Base-by-base conservation (phyloP, 2,797 vertebrate genomes). In the Crocidura indochinensis region DNA sequence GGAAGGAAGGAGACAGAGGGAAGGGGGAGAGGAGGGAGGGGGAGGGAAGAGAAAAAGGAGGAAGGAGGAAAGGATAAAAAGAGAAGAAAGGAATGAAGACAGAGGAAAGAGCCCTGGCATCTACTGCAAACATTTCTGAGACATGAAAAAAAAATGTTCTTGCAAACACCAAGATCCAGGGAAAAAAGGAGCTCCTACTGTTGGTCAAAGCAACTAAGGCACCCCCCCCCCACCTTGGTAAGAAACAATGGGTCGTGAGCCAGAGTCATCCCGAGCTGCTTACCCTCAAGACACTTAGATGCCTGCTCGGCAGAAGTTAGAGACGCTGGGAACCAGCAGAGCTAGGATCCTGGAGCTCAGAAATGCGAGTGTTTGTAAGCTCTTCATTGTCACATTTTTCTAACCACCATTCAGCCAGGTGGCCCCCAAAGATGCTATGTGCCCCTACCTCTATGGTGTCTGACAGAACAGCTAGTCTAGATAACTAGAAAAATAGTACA, bases 131-230 rank as follows among this genome's bases (percentile, higher is more conserved):
- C 10, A 17, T 72, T 91, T 79, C 72, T 47, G 62, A 88, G 80
- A 84, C 68, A 9, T 8, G 27, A 94, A 82, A 49, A 82, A 49
- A 71, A n/a, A 62, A 71, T 10, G n/a, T 38, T 76, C 64, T 80
- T 72, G 71, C 71, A 80, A 90, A 88, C 77, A 53, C 44, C 38
- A 56, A 72, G 51, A 31, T 75, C 26, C n/a, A 7, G n/a, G 46
- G 62, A 77, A 79, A 65, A 47, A 62, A 6, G 24, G 17, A 53
- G 51, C 51, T 65, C 15, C 49, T 69, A 44, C 56, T 49, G n/a
- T 60, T 19, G 2, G 62, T 27, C 72, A 78, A 88, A 72, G 46
- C 17, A 74, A 84, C 88, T 78, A 75, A 73, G 19, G 19, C 24
- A 64, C 7, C 14, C 38, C 31, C 80, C 14, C 65, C 38, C 14